phyloP scores from a whole-genome alignment of 2,888 invertebrate species.

The Trilocha varians region DNA sequence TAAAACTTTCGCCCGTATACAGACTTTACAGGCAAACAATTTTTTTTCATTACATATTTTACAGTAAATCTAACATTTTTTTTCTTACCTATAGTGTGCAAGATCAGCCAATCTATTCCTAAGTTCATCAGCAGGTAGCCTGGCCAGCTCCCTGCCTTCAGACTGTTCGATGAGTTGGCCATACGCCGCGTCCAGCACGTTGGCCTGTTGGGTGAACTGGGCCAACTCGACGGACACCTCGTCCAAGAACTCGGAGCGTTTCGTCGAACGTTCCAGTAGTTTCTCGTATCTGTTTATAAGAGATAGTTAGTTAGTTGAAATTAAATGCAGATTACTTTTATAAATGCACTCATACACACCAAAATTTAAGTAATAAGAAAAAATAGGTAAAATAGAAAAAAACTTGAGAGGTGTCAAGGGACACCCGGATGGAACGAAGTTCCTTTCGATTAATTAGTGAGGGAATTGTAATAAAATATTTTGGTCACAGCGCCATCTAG shows the following conservation, averaged over 20 bases:
- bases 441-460: too few relatives aligned
- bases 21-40: too few relatives aligned
- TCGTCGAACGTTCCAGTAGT: constrained; percentile 83
- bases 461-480: too few relatives aligned
- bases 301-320: constrained; percentile 9
- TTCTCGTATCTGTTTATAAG: constrained; percentile 89
- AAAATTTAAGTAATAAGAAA: too few relatives aligned
- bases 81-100: constrained; percentile 63
- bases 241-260: constrained; percentile 87
- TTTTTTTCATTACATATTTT: neutral
- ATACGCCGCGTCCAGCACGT: constrained; percentile 81
- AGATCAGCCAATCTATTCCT: constrained; percentile 60
- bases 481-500: too few relatives aligned
- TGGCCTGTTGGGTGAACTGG: constrained; percentile 78
- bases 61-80: neutral
- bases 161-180: constrained; percentile 80
- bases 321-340: too few relatives aligned
- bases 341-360: too few relatives aligned
- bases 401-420: too few relatives aligned
- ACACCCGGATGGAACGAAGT: too few relatives aligned
- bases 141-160: constrained; percentile 80
- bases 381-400: too few relatives aligned
- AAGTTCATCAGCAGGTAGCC: constrained; percentile 77
- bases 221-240: constrained; percentile 81
- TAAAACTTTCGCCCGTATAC: too few relatives aligned